A percentile compares a stretch with the other conserved stretches of the same genome.
These are phyloP conservation scores for Athripsodes cinereus DNA, from an alignment of 2,888 invertebrate species.

Conservation along the genomic window DNA sequence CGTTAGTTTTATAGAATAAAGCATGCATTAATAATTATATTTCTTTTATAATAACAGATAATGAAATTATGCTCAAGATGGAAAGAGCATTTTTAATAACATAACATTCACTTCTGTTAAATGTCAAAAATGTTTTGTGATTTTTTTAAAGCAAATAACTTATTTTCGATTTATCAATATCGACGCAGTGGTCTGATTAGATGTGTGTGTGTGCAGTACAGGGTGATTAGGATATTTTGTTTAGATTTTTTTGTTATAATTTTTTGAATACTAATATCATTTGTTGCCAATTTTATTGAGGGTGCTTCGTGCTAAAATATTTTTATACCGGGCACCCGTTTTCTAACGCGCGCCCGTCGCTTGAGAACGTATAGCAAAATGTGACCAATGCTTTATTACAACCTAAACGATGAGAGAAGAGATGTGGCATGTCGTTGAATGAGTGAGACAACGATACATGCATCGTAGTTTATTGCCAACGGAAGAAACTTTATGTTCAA, in stretches of 20 bases:
- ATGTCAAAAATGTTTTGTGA: too few species aligned
- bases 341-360: constrained; percentile 22
- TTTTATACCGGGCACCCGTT: constrained; percentile 12
- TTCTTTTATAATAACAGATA: too few species aligned
- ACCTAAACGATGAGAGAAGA: constrained; percentile 18
- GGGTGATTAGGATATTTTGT: not conserved
- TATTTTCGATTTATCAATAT: not conserved
- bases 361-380: constrained; percentile 25
- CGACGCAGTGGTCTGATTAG: constrained; percentile 1
- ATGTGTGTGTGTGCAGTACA: too few species aligned
- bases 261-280: not conserved
- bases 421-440: not conserved
- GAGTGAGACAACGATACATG: not conserved
- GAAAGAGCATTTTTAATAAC: too few species aligned
- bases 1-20: too few species aligned
- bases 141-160: too few species aligned
- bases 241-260: constrained; percentile 5
- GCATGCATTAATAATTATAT: too few species aligned
- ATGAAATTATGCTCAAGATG: too few species aligned
- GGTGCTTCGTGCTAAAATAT: not conserved
- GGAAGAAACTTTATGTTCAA: not conserved
- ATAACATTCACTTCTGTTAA: too few species aligned
- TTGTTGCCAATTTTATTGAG: not conserved
- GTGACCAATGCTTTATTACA: constrained; percentile 26
- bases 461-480: not conserved